phyloP scores from a whole-genome alignment of 2,888 invertebrate genomes.

The Parnassius glacialis region DNA sequence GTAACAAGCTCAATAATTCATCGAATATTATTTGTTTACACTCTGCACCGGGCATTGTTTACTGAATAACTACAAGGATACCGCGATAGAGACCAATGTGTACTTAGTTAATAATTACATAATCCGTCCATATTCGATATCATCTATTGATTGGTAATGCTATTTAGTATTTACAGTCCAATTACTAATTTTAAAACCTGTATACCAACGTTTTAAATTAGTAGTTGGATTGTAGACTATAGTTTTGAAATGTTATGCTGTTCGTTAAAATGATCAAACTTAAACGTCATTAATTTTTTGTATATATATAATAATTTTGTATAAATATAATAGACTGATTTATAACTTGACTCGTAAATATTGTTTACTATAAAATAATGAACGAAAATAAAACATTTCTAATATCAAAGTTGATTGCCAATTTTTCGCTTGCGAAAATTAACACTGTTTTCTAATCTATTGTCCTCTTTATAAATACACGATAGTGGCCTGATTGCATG shows the following conservation, averaged over 20 bases:
- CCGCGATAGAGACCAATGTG: conserved; percentile 65
- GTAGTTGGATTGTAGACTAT: too few relatives aligned
- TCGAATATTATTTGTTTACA: conserved; percentile 69
- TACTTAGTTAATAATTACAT: conserved; percentile 75
- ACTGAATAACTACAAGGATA: conserved; percentile 70
- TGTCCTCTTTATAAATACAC: conserved; percentile 8
- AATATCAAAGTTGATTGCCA: not conserved
- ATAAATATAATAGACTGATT: too few relatives aligned
- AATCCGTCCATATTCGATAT: conserved; percentile 53
- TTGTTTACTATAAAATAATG: too few relatives aligned
- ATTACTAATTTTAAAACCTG: conserved; percentile 2
- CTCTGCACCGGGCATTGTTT: conserved; percentile 64
- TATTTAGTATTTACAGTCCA: conserved; percentile 38
- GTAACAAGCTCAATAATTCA: conserved; percentile 61
- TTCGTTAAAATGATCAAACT: too few relatives aligned
- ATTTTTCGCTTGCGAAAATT: conserved; percentile 2
- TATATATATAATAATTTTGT: too few relatives aligned
- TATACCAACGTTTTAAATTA: too few relatives aligned
- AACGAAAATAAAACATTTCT: too few relatives aligned
- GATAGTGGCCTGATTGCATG: conserved; percentile 6
- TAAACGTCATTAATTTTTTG: too few relatives aligned
- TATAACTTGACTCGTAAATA: too few relatives aligned
- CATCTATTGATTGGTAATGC: conserved; percentile 56
- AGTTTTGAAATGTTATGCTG: too few relatives aligned
- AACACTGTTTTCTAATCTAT: conserved; percentile 4